These are phyloP conservation scores for Gallinago paraguaiae DNA, from an alignment of 2,113 vertebrate genomes.

Conservation along the genomic window DNA sequence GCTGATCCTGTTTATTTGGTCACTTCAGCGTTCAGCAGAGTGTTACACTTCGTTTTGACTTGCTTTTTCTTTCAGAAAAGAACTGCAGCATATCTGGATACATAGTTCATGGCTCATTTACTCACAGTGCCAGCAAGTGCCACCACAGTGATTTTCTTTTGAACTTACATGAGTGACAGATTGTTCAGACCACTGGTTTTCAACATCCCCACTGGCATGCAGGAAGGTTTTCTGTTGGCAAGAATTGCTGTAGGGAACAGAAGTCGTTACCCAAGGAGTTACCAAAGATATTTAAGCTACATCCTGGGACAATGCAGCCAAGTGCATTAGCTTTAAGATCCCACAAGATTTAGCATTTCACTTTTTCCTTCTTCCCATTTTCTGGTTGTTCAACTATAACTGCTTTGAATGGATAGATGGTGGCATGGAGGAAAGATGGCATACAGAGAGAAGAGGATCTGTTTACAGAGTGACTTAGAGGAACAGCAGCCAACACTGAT, in stretches of 20 bases:
- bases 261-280: not conserved
- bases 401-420: not conserved
- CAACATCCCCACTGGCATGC: not conserved
- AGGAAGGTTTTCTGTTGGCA: not conserved
- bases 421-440: not conserved
- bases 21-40: not conserved
- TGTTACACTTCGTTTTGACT: conserved; percentile 21
- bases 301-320: not conserved
- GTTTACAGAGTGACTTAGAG: not conserved
- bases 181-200: conserved; percentile 45
- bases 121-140: not conserved
- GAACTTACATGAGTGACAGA: conserved; percentile 24
- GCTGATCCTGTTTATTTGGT: conserved; percentile 13
- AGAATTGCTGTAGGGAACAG: not conserved
- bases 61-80: not conserved
- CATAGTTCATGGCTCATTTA: conserved; percentile 32
- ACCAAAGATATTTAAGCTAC: not conserved
- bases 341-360: not conserved
- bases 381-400: not conserved
- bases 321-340: not conserved
- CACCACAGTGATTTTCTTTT: conserved; percentile 19
- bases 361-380: not conserved
- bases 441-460: not conserved
- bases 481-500: not conserved
- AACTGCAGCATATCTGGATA: conserved; percentile 8